phyloP scores from a whole-genome alignment of 2,888 invertebrate genomes.

The Tenthredo amoena region DNA sequence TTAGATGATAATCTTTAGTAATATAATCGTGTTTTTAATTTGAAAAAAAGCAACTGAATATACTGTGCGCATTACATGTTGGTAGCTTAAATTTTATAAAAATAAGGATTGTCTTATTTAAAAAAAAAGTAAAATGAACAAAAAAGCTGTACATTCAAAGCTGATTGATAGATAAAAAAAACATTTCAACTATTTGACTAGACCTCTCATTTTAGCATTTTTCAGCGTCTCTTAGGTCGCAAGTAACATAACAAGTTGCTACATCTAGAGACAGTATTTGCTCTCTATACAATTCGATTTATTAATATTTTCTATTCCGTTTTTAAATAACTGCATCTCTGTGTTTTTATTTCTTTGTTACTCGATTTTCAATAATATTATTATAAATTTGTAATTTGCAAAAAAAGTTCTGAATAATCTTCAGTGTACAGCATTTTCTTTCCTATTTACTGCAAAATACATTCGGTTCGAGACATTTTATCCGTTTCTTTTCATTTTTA shows the following conservation, averaged over 20 bases:
- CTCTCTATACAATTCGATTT: conserved; percentile 30
- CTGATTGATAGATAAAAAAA: neutral
- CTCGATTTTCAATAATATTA: neutral
- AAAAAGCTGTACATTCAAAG: conserved; percentile 19
- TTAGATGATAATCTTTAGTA: conserved; percentile 59
- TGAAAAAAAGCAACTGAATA: conserved; percentile 32
- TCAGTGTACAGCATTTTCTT: neutral
- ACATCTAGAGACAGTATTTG: conserved; percentile 1
- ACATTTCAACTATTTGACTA: neutral
- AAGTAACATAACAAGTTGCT: neutral
- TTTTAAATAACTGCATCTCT: neutral
- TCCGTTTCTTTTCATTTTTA: neutral
- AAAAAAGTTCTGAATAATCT: neutral
- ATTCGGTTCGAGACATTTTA: neutral
- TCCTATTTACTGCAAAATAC: neutral
- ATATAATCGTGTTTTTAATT: conserved; percentile 57
- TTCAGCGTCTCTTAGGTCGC: neutral
- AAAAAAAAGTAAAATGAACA: neutral
- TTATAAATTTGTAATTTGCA: neutral
- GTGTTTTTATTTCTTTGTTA: neutral
- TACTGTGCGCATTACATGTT: conserved; percentile 46
- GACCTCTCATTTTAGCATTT: neutral
- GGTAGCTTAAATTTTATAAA: conserved; percentile 33
- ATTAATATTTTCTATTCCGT: neutral
- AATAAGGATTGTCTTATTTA: neutral